Evolutionary conservation across 2,888 invertebrate genomes (phyloP).

Genomic region (Mayetiola destructor): DNA sequence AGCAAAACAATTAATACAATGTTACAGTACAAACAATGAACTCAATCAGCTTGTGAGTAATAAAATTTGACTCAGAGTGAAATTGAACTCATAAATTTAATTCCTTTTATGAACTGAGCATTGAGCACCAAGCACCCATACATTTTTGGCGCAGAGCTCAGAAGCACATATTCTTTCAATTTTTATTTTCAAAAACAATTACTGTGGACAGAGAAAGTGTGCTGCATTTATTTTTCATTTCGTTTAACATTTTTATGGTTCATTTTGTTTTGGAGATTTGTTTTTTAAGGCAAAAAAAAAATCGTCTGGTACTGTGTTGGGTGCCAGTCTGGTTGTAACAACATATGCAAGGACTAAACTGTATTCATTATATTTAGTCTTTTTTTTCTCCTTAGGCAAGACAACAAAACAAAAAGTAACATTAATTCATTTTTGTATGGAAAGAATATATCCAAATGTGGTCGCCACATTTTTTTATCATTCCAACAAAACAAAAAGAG

Average conservation of each 20-base stretch:
- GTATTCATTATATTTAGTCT: background rate
- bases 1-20: no score
- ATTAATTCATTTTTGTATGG: no score
- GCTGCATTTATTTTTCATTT: background rate
- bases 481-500: no score
- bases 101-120: slow-evolving; percentile 1
- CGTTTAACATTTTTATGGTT: background rate
- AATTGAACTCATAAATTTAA: background rate
- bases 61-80: background rate
- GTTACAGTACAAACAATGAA: no score
- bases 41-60: no score
- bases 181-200: background rate
- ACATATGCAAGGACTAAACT: no score
- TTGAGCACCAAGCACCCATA: background rate
- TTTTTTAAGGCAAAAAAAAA: background rate
- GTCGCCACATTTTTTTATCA: no score
- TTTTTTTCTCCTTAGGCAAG: background rate
- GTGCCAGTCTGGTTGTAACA: background rate
- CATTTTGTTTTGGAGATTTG: background rate
- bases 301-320: background rate
- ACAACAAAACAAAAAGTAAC: no score
- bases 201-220: slow-evolving; percentile 8
- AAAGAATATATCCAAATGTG: no score
- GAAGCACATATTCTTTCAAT: no score
- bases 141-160: no score